These are phyloP conservation scores for Drosophila bunnanda DNA, from an alignment of 2,888 invertebrate genomes.

Conservation along the genomic window DNA sequence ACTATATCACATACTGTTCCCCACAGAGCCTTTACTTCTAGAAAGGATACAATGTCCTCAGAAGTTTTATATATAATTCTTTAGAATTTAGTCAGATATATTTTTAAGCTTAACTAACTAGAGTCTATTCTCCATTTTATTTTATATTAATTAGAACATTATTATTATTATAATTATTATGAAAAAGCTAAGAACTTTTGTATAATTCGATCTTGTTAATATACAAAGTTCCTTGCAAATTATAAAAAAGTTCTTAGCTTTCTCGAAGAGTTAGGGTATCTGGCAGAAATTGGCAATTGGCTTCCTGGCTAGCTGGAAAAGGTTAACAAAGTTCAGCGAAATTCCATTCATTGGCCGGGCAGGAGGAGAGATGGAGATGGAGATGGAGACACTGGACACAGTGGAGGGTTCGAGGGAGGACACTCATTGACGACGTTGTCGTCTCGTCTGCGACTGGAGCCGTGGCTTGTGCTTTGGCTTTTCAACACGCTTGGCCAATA, in stretches of 20 bases:
- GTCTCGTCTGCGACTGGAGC: slow-evolving; percentile 32
- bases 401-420: slow-evolving; percentile 8
- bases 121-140: too few species aligned
- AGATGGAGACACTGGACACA: slow-evolving; percentile 20
- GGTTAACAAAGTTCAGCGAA: slow-evolving; percentile 77
- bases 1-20: not conserved
- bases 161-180: too few species aligned
- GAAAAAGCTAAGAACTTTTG: too few species aligned
- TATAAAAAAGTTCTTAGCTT: slow-evolving; percentile 6
- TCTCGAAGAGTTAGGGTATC: slow-evolving; percentile 48
- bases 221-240: too few species aligned
- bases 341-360: slow-evolving; percentile 74
- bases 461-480: slow-evolving; percentile 59
- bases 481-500: slow-evolving; percentile 78
- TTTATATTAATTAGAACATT: too few species aligned
- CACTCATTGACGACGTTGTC: slow-evolving; percentile 72
- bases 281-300: slow-evolving; percentile 54
- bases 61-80: too few species aligned
- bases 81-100: not conserved
- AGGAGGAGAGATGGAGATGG: slow-evolving; percentile 11
- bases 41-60: not conserved
- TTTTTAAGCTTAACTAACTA: not conserved
- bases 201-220: too few species aligned
- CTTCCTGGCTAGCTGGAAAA: slow-evolving; percentile 68
- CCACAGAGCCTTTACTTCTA: not conserved